Evolutionary conservation across 2,797 vertebrate species (phyloP), one percentile per base, ranked within the genome.

Genomic region (Coendou prehensilis): DNA sequence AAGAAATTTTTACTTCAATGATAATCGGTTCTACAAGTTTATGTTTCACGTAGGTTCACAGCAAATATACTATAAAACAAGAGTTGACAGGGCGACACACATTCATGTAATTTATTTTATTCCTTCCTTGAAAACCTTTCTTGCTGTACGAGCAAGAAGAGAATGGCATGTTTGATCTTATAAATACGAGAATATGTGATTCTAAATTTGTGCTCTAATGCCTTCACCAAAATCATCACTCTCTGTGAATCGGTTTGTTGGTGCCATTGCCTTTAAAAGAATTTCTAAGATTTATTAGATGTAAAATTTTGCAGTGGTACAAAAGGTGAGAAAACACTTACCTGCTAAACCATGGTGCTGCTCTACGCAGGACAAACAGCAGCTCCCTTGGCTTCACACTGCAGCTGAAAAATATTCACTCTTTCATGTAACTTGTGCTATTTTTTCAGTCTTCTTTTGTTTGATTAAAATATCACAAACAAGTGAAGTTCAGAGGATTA

Each of bases 81-180:
- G 41, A 89, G 20, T 7, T 86, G 47, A 54, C 82, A 95, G 26
- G 4, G 5, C 57, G 56, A 71, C 9, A 80, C 22, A 67, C 1
- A 84, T 83, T 81, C 89, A 61, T 94, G 45, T 89, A 93, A 94
- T 81, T 23, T 86, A 28, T 54, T 88, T 94, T 73, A 45, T 95
- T 67, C 28, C 2, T 86, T 80, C 30, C 13, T 91, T 82, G 91
- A 95, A 91, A 69, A 4, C 1, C 1, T 63, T 93, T 80, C 69
- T 87, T 76, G 75, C 33, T 83, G 26, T 71, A 22, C 76, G 26
- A 57, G 26, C 61, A 76, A 84, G 28, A 61, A 67, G n/a, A 47
- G 4, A 80, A 75, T 63, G 33, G 33, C 45, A 64, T 7, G 15
- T 20, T 63, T 76, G 26, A n/a, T 76, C 22, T 83, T 84, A 50